A percentile compares a stretch with the other conserved stretches of the same genome.
Evolutionary conservation across 2,113 vertebrate species (phyloP).

Genomic region (Ageneiosus marmoratus): DNA sequence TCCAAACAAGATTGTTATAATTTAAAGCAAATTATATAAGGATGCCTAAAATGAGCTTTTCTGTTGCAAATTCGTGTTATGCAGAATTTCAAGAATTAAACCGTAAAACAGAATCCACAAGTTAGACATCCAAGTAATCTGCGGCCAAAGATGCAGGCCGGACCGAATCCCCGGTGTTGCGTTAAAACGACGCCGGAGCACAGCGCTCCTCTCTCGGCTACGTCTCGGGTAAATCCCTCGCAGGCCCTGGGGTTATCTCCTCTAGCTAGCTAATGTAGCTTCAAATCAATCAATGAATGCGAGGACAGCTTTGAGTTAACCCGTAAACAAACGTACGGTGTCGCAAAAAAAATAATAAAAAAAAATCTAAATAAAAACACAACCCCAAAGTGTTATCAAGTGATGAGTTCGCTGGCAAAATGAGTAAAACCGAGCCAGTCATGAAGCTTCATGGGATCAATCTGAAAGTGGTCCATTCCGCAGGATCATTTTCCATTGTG

Average conservation of each 20-base stretch:
- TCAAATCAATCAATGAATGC: background rate
- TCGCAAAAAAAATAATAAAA: background rate
- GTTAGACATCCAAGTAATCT: background rate
- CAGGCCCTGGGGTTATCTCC: background rate
- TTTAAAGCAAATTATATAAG: background rate
- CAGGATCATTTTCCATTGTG: conserved; percentile 12
- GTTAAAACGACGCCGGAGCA: background rate
- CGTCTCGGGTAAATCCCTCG: background rate
- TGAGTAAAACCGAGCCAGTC: background rate
- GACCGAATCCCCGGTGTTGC: conserved; percentile 25
- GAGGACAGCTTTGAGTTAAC: background rate
- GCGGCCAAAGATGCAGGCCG: background rate
- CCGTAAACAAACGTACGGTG: background rate
- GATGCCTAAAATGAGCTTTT: no score
- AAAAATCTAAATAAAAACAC: background rate
- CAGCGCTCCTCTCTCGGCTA: background rate
- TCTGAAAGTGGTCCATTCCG: background rate
- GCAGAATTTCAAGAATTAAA: background rate
- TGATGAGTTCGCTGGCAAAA: background rate
- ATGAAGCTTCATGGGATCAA: conserved; percentile 11
- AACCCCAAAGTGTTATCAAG: background rate
- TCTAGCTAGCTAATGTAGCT: background rate
- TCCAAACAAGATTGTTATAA: background rate
- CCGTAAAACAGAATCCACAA: background rate
- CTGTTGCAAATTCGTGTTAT: background rate